These are phyloP conservation scores for Thalassophryne amazonica DNA, from an alignment of 2,797 vertebrate species.

Conservation along the genomic window DNA sequence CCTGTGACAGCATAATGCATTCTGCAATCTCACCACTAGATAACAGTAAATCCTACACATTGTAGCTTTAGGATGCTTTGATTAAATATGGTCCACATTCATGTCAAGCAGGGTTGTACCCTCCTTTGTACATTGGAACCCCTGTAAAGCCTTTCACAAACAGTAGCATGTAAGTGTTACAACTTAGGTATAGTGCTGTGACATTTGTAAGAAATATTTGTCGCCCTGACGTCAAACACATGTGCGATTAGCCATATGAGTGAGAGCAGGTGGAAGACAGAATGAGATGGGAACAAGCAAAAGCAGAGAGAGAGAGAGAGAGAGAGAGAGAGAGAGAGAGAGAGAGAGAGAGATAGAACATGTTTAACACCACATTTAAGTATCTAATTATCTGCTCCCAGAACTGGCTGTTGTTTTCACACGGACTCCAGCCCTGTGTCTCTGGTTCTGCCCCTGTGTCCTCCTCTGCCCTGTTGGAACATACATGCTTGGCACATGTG, in stretches of 20 bases:
- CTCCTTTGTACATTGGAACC: too few species aligned
- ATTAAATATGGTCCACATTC: too few species aligned
- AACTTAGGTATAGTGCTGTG: too few species aligned
- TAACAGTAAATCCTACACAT: too few species aligned
- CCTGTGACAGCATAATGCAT: too few species aligned
- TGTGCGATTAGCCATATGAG: slow-evolving; percentile 10
- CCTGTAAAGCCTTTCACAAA: too few species aligned
- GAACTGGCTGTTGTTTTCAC: slow-evolving; percentile 36
- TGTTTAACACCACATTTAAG: slow-evolving; percentile 67
- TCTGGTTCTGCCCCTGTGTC: slow-evolving; percentile 10
- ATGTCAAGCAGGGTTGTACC: too few species aligned
- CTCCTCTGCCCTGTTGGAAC: slow-evolving; percentile 4
- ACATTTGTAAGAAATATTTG: too few species aligned
- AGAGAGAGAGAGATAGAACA: slow-evolving; percentile 15
- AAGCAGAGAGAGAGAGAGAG: slow-evolving; percentile 16
- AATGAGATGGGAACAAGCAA: too few species aligned
- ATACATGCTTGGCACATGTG: background rate
- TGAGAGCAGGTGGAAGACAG: background rate
- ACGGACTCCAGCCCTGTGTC: slow-evolving; percentile 20
- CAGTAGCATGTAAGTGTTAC: too few species aligned
- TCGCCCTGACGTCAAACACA: background rate
- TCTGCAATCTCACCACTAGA: too few species aligned
- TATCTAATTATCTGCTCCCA: slow-evolving; percentile 66
- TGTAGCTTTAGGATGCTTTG: too few species aligned
- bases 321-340: slow-evolving; percentile 4